Conservation (phyloP, 2,113 vertebrate species). For the human (Homo sapiens) region GRCh38 chr9:23557001-23557500, state of each 20-base stretch:
- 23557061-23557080: background rate
- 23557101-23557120: background rate
- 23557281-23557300: background rate
- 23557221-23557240: background rate
- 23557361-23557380: background rate
- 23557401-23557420: background rate
- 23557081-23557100: accelerated
- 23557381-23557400: background rate
- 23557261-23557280: background rate
- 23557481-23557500: background rate
- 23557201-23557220: background rate
- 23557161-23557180: background rate
- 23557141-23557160: background rate
- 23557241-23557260: background rate
- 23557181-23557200: background rate
- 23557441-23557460: background rate
- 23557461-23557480: background rate
- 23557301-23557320: background rate
- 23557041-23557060: background rate
- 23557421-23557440: background rate
- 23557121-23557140: background rate
- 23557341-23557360: background rate
- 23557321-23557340: background rate
- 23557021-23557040: background rate
- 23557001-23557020: background rate